These are phyloP conservation scores for Eudyptes chrysolophus DNA, from an alignment of 2,113 vertebrate genomes.

Conservation along the genomic window DNA sequence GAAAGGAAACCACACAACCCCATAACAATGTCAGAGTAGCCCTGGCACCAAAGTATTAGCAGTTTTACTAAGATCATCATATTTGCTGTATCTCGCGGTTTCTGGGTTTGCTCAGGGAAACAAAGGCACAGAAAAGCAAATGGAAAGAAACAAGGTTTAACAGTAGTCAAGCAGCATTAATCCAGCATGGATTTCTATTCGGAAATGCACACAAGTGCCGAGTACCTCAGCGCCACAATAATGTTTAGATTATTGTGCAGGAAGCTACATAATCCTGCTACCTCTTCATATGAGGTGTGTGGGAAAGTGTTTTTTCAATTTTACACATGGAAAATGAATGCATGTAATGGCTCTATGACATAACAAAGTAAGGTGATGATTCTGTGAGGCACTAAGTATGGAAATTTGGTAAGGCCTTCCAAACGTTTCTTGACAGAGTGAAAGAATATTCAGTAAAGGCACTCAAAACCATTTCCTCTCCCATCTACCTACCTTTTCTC, in stretches of 20 bases:
- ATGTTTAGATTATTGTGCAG: not conserved
- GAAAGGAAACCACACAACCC: not conserved
- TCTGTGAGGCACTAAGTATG: not conserved
- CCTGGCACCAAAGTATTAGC: not conserved
- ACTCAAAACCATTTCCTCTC: not conserved
- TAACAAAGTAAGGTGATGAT: not conserved
- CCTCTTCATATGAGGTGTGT: not conserved
- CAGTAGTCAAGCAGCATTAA: not conserved
- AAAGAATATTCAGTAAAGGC: not conserved
- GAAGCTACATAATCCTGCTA: not conserved
- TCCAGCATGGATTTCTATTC: not conserved
- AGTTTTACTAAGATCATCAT: not conserved
- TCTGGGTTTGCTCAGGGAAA: not conserved
- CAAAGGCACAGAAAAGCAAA: not conserved
- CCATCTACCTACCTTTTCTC: not conserved
- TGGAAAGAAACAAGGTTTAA: not conserved
- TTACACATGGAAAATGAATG: not conserved
- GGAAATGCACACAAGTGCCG: not conserved
- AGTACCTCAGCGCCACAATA: not conserved
- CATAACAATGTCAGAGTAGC: not conserved
- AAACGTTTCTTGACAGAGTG: not conserved
- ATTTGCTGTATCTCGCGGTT: not conserved
- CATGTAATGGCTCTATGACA: not conserved
- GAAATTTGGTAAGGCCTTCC: not conserved
- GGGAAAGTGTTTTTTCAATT: not conserved